Evolutionary conservation across 1,140 invertebrate genomes (phyloP), one percentile per base, ranked within the genome.

Genomic region (Holotrichia oblita): DNA sequence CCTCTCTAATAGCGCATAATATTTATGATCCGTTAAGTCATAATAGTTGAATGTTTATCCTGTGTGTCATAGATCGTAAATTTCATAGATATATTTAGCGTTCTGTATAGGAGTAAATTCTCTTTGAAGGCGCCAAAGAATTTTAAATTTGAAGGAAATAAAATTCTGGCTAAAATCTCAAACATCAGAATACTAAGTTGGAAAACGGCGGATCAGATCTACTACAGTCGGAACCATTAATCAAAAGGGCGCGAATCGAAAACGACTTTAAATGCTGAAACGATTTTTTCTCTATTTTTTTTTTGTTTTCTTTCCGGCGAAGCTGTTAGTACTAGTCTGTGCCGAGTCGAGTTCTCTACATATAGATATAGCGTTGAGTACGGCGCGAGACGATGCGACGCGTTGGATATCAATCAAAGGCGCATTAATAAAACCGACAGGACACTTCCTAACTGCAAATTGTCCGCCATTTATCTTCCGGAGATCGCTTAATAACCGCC

Each of bases 201-300:
- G 34, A 6, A 0, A 14, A 12, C 27, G 17, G 4, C 27, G 27
- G 4, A 34, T 34, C 27, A 34, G 2, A 34, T 34, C 27, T 4
- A 34, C 27, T 34, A 34, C 27, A 34, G 27, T 34, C 27, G 40
- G 12, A 20, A 74, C 73, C 73, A 74, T 74, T 74, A 74, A 74
- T 74, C 73, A 74, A 74, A 74, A 74, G 73, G 73, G 73, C 73
- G 73, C 73, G 73, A 74, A n/a, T 74, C 40, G 41, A 17, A 74
- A 74, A 40, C 73, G 73, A 74, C 73, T 74, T 74, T 74, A 74
- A 74, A 74, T 74, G 73, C 20, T 34, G 73, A 74, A 42, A 74
- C 73, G 34, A 74, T 74, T 74, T 74, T 74, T 74, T 44, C 34
- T 7, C 14, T 72, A 12, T 27, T 73, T 9, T 14, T 27, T 14